These are phyloP conservation scores for Nowickia ferox DNA, from an alignment of 2,888 invertebrate genomes.

Conservation along the genomic window DNA sequence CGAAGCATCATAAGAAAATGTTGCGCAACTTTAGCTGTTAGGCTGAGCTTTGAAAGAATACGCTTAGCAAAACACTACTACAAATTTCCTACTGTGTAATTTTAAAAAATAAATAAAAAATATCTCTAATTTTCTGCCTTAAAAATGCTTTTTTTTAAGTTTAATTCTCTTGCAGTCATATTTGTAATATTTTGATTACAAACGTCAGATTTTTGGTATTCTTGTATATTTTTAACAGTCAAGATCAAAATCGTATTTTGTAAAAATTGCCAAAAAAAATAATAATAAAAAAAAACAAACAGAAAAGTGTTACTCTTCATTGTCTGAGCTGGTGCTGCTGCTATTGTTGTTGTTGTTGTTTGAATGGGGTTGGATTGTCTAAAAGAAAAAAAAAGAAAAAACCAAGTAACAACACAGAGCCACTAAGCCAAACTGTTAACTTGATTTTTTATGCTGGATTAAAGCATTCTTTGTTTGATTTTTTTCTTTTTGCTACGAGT, in stretches of 20 bases:
- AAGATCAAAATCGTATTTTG: slow-evolving; percentile 72
- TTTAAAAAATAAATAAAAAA: not conserved
- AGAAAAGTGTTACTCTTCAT: slow-evolving; percentile 34
- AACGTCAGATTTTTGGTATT: slow-evolving; percentile 42
- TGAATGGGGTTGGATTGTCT: slow-evolving; percentile 22
- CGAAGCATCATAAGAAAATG: too few relatives aligned
- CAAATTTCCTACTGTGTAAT: slow-evolving; percentile 14
- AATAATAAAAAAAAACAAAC: slow-evolving; percentile 10
- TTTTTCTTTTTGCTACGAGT: slow-evolving; percentile 11
- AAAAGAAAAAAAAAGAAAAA: slow-evolving; percentile 9
- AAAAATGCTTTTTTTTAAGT: slow-evolving; percentile 14
- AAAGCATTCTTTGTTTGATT: slow-evolving; percentile 59
- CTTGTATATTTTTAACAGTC: slow-evolving; percentile 56
- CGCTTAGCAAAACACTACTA: not conserved
- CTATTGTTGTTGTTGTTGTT: slow-evolving; percentile 16
- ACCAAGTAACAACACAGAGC: not conserved
- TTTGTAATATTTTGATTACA: slow-evolving; percentile 52
- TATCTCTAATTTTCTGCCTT: not conserved
- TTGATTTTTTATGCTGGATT: slow-evolving; percentile 66
- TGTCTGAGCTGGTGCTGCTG: slow-evolving; percentile 21
- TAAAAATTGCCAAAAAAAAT: slow-evolving; percentile 57
- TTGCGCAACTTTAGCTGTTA: too few relatives aligned
- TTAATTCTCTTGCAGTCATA: slow-evolving; percentile 42
- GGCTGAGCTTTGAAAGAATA: too few relatives aligned
- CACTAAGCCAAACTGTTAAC: slow-evolving; percentile 46